Conservation (phyloP, 2,797 vertebrate species). For the Dermochelys coriacea region DNA sequence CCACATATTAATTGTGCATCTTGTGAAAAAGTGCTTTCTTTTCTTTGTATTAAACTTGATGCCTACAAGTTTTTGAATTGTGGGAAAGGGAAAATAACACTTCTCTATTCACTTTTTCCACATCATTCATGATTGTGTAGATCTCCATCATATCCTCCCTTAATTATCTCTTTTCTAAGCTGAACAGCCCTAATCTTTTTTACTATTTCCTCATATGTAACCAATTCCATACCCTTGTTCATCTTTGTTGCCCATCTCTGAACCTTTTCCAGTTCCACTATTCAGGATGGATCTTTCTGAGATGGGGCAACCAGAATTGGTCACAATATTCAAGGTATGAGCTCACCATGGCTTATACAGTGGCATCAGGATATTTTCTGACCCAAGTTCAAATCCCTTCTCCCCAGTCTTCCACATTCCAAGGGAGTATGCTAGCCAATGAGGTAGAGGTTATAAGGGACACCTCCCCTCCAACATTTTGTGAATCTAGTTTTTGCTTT, state of each 20-base stretch:
- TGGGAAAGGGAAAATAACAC: not conserved
- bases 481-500: too few relatives aligned
- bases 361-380: too few relatives aligned
- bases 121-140: not conserved
- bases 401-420: too few relatives aligned
- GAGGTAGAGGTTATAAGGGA: too few relatives aligned
- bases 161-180: not conserved
- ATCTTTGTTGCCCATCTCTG: not conserved
- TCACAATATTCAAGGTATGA: not conserved
- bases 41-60: not conserved
- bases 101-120: not conserved
- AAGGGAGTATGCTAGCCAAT: too few relatives aligned
- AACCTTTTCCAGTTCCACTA: not conserved
- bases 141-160: not conserved
- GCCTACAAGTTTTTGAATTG: not conserved
- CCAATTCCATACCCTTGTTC: not conserved
- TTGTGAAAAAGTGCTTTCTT: not conserved
- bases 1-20: not conserved
- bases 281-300: not conserved
- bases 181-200: not conserved
- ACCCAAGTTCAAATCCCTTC: too few relatives aligned
- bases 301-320: not conserved
- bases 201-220: not conserved
- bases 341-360: not conserved
- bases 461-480: too few relatives aligned